A percentile compares a stretch with the other conserved stretches of the same genome.
Evolutionary conservation across 1,140 invertebrate genomes (phyloP).

Genomic region (Eumaeus atala): DNA sequence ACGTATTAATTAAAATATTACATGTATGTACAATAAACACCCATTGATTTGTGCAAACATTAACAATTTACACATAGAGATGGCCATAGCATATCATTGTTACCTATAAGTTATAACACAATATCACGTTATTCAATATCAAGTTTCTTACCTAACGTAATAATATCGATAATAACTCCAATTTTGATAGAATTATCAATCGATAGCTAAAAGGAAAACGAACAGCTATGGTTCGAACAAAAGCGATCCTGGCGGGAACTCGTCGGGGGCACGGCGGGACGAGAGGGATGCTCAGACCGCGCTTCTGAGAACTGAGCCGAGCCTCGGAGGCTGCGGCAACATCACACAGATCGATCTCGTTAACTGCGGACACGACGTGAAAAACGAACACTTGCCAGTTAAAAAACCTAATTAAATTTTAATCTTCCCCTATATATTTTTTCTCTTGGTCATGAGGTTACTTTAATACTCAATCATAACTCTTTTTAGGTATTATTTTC

Average conservation of each 20-base stretch:
- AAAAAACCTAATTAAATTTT: constrained; percentile 46
- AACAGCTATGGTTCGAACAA: constrained; percentile 5
- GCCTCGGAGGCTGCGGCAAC: constrained; percentile 60
- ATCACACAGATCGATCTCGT: constrained; percentile 61
- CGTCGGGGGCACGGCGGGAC: constrained; percentile 23
- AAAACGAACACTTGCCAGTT: constrained; percentile 43
- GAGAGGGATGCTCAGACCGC: constrained; percentile 29
- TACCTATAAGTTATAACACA: too few species aligned
- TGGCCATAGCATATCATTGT: too few species aligned
- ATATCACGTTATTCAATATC: too few species aligned
- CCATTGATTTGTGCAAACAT: too few species aligned
- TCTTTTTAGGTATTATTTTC: too few species aligned
- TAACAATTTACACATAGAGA: too few species aligned
- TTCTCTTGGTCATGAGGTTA: too few species aligned
- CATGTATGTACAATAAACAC: too few species aligned
- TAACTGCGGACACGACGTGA: constrained; percentile 51
- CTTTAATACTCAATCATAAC: too few species aligned
- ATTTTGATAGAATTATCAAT: constrained; percentile 7
- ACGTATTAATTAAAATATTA: too few species aligned
- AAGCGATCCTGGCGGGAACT: constrained; percentile 32
- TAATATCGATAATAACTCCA: too few species aligned
- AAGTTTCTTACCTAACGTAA: too few species aligned
- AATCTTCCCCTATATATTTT: background rate
- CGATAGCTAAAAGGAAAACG: constrained; percentile 10
- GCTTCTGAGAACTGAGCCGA: constrained; percentile 56